Conservation (phyloP, 2,113 vertebrate genomes). For the Colinus virginianus region DNA sequence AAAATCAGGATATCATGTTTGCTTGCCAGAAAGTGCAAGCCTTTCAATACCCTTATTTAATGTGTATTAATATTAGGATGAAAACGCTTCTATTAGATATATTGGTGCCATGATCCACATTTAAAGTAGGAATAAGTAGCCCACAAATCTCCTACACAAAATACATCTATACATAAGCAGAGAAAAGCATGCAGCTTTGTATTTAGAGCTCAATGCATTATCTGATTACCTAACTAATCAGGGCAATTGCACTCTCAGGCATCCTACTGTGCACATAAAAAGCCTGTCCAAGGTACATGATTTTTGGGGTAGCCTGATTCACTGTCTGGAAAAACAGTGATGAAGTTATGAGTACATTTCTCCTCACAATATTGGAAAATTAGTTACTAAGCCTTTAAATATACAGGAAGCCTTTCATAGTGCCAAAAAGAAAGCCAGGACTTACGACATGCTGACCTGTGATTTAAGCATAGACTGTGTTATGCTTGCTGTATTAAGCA, state of each 20-base stretch:
- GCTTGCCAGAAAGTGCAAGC: background rate
- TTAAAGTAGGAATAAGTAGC: background rate
- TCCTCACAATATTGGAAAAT: background rate
- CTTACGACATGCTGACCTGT: constrained; percentile 39
- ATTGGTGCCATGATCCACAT: background rate
- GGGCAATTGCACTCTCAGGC: background rate
- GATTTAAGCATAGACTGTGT: constrained; percentile 4
- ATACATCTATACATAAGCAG: background rate
- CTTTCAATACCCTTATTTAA: background rate
- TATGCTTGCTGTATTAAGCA: constrained; percentile 13
- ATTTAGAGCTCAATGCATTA: background rate
- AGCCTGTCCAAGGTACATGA: background rate
- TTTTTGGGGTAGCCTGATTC: background rate
- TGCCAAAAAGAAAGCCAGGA: constrained; percentile 24
- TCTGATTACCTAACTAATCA: background rate
- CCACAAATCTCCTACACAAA: background rate
- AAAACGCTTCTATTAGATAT: background rate
- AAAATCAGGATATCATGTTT: background rate
- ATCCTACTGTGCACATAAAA: background rate
- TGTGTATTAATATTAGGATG: background rate
- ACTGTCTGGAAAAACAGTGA: background rate
- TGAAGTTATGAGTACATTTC: constrained; percentile 6
- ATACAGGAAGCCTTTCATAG: background rate
- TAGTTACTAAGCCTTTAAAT: constrained; percentile 26
- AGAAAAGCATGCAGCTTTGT: background rate